Evolutionary conservation across 2,113 vertebrate species (phyloP).

Genomic region (Scortum barcoo): DNA sequence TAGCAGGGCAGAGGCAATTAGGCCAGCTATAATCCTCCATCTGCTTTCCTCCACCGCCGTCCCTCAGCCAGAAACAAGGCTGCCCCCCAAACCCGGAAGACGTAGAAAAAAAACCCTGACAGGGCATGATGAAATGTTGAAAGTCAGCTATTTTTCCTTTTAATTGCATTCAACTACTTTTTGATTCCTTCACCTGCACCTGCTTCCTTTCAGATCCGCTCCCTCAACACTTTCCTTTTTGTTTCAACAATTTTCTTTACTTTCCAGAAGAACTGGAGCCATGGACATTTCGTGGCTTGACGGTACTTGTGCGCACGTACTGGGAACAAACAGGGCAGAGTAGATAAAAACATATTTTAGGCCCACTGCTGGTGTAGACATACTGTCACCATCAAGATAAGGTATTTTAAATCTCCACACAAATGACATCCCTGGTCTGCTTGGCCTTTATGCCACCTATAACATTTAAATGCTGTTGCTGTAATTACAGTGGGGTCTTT

Average conservation of each 20-base stretch:
- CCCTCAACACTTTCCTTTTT: conserved; percentile 5
- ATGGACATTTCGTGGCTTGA: conserved; percentile 7
- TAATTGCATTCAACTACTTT: conserved; percentile 31
- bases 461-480: background rate
- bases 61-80: conserved; percentile 60
- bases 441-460: background rate
- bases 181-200: conserved; percentile 35
- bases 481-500: conserved; percentile 22
- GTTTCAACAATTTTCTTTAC: conserved; percentile 18
- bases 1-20: conserved; percentile 79
- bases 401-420: conserved; percentile 1
- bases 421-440: conserved; percentile 5
- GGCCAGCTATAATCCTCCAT: conserved; percentile 81
- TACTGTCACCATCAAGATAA: conserved; percentile 1
- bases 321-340: conserved; percentile 14
- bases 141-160: conserved; percentile 67
- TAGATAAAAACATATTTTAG: conserved; percentile 17
- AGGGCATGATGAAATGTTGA: conserved; percentile 45
- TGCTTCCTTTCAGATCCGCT: conserved; percentile 42
- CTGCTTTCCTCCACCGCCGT: conserved; percentile 66
- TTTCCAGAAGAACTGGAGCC: conserved; percentile 26
- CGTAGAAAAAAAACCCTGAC: conserved; percentile 69
- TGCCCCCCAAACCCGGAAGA: conserved; percentile 53
- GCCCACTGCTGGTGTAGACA: background rate
- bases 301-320: background rate